phyloP scores from a whole-genome alignment of 2,888 invertebrate genomes.

The Sinhomidia bicolor region DNA sequence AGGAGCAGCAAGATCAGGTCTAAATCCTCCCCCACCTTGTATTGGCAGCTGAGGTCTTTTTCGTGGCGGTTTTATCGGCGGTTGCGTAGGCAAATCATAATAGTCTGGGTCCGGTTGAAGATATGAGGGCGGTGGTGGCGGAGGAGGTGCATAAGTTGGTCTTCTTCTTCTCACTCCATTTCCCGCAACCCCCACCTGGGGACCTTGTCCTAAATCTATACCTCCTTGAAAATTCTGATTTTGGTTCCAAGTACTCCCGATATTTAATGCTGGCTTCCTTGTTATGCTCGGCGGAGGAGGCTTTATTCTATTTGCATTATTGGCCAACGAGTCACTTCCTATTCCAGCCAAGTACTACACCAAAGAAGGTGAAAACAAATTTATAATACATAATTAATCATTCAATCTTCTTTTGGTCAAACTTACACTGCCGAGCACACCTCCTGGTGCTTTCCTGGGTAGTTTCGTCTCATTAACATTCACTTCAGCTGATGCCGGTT shows the following conservation, averaged over 20 bases:
- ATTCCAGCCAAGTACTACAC: constrained; percentile 51
- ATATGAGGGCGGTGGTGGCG: neutral
- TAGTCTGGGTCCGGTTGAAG: neutral
- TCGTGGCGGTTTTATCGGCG: neutral
- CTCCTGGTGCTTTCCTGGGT: neutral
- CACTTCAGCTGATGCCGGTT: neutral
- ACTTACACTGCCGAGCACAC: constrained; percentile 53
- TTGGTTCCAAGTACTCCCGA: constrained; percentile 17
- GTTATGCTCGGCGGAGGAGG: constrained; percentile 41
- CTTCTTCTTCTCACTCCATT: neutral
- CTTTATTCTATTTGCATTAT: constrained; percentile 21
- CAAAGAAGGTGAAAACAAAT: neutral
- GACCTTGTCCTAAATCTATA: neutral
- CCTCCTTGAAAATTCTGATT: neutral
- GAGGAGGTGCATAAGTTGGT: neutral
- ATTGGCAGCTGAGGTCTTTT: neutral
- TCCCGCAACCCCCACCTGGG: neutral
- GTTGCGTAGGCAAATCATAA: neutral
- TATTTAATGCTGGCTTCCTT: constrained; percentile 5
- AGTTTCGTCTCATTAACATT: neutral
- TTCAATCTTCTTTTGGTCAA: neutral
- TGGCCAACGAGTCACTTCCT: constrained; percentile 36
- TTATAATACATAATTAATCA: neutral
- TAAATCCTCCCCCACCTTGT: neutral
- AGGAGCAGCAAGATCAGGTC: neutral